phyloP scores from a whole-genome alignment of 2,113 vertebrate genomes.

The Scomber japonicus region DNA sequence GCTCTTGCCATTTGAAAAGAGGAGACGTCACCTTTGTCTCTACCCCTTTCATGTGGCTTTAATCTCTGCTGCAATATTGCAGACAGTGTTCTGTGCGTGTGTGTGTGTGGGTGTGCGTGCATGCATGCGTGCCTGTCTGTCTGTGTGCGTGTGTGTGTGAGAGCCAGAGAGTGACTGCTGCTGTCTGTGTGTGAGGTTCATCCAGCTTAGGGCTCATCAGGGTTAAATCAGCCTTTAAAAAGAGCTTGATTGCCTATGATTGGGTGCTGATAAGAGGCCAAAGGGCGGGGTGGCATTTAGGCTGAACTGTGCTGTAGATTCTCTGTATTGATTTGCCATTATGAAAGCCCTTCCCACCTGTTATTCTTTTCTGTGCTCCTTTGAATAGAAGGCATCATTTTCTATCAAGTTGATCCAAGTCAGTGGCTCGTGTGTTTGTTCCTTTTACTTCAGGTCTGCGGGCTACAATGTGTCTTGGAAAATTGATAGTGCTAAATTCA shows the following conservation, averaged over 20 bases:
- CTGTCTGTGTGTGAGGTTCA: constrained; percentile 67
- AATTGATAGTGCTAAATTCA: background rate
- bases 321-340: constrained; percentile 80
- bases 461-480: background rate
- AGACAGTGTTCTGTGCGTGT: constrained; percentile 59
- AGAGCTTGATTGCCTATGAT: constrained; percentile 82
- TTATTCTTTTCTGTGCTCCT: constrained; percentile 66
- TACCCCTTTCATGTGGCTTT: constrained; percentile 83
- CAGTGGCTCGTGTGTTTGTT: constrained; percentile 27
- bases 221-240: constrained; percentile 83
- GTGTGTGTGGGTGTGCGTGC: constrained; percentile 18
- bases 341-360: constrained; percentile 75
- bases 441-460: background rate
- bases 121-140: constrained; percentile 26
- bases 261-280: constrained; percentile 83
- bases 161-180: constrained; percentile 48
- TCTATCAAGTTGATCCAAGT: constrained; percentile 61
- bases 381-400: constrained; percentile 66
- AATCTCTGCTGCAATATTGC: constrained; percentile 84
- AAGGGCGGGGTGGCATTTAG: constrained; percentile 81
- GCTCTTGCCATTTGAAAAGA: constrained; percentile 85
- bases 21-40: constrained; percentile 86
- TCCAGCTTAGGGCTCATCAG: constrained; percentile 78
- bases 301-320: constrained; percentile 80
- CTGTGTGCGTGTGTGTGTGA: constrained; percentile 29